Conservation (phyloP, 1,140 invertebrate genomes). For the Drosophila ambigua region DNA sequence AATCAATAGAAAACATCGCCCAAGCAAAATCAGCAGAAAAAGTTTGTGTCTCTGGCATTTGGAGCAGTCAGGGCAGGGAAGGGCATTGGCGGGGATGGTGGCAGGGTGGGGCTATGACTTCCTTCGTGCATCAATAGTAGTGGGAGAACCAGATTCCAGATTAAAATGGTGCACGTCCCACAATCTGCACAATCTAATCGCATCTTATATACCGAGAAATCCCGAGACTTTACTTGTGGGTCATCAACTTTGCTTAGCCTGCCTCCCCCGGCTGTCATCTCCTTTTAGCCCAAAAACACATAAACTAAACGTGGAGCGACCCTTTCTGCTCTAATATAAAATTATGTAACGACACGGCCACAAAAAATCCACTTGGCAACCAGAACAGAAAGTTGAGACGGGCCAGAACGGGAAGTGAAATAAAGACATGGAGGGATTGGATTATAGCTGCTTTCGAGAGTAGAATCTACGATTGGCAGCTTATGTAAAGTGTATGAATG, state of each 20-base stretch:
- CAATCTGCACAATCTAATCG: constrained; percentile 37
- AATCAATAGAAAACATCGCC: constrained; percentile 60
- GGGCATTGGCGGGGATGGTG: background rate
- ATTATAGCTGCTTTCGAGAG: background rate
- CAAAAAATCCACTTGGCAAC: constrained; percentile 51
- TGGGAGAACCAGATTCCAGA: constrained; percentile 29
- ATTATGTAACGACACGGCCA: constrained; percentile 68
- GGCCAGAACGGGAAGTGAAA: too few relatives aligned
- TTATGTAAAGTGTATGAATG: constrained; percentile 50
- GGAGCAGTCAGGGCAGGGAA: background rate
- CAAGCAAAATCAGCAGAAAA: constrained; percentile 44
- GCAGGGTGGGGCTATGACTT: constrained; percentile 23
- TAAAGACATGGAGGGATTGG: background rate
- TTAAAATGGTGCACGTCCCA: constrained; percentile 34
- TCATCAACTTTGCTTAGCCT: constrained; percentile 24
- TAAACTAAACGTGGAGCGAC: constrained; percentile 36
- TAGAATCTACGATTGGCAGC: constrained; percentile 26
- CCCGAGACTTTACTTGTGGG: constrained; percentile 35
- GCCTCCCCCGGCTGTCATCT: too few relatives aligned
- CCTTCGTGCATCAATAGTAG: constrained; percentile 20
- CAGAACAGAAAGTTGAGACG: constrained; percentile 21
- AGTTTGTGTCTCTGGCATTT: constrained; percentile 34
- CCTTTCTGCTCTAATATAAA: constrained; percentile 45
- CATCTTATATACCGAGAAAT: constrained; percentile 37
- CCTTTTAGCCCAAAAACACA: constrained; percentile 6